These are phyloP conservation scores for Cerceris rybyensis DNA, from an alignment of 2,888 invertebrate genomes.

Conservation along the genomic window DNA sequence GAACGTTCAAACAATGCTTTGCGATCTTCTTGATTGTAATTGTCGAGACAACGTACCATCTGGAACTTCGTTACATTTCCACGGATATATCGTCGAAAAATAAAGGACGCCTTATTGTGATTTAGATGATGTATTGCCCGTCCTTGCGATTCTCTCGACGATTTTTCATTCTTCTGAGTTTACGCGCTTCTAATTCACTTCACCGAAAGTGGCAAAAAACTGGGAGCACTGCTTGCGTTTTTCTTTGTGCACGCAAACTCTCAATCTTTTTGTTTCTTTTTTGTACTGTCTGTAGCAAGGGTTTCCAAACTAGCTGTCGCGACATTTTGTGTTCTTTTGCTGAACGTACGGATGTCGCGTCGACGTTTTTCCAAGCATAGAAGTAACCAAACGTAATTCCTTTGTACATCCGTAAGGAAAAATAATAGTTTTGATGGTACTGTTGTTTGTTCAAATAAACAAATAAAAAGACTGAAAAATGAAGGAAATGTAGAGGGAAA, in stretches of 20 bases:
- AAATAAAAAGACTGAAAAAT: too few species aligned
- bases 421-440: too few species aligned
- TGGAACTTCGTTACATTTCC: neutral
- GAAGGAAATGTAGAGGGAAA: too few species aligned
- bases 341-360: too few species aligned
- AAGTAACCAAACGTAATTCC: too few species aligned
- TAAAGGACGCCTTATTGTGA: neutral
- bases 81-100: neutral
- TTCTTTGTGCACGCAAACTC: neutral
- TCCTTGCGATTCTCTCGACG: neutral
- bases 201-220: neutral
- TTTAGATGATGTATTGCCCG: neutral
- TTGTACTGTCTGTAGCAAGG: neutral
- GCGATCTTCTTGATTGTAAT: too few species aligned
- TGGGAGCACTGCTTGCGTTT: neutral
- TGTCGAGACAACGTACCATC: neutral
- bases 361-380: too few species aligned
- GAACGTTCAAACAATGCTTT: too few species aligned
- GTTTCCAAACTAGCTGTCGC: too few species aligned
- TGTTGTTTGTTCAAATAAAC: too few species aligned
- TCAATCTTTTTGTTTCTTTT: neutral
- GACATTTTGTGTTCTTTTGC: too few species aligned
- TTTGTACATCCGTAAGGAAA: too few species aligned
- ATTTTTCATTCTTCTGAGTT: neutral
- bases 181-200: neutral